Evolutionary conservation across 2,888 invertebrate genomes (phyloP).

Genomic region (Hydrotaea diabolus): DNA sequence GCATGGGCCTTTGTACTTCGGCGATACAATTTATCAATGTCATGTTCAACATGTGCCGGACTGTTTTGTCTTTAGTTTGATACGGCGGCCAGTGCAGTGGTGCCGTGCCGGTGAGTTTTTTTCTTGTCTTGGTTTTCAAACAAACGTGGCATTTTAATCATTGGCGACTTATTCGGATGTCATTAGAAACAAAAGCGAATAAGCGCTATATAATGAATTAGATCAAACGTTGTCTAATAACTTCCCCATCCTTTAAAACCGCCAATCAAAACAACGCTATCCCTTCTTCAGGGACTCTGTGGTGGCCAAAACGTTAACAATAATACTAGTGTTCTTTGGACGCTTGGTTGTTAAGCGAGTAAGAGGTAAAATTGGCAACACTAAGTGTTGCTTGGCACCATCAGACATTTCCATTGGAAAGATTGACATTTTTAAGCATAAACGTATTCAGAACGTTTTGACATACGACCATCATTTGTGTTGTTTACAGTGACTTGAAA

Average conservation of each 20-base stretch:
- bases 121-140: constrained; percentile 2
- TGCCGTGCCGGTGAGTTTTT: constrained; percentile 41
- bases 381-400: no score
- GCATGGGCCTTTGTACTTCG: constrained; percentile 60
- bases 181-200: constrained; percentile 42
- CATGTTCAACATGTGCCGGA: constrained; percentile 28
- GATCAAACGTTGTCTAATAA: background rate
- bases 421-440: no score
- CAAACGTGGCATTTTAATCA: constrained; percentile 51
- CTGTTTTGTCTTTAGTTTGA: background rate
- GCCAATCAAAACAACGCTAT: background rate
- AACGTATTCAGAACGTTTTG: no score
- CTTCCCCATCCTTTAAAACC: background rate
- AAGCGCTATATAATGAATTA: constrained; percentile 42
- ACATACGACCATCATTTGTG: no score
- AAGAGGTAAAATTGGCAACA: no score
- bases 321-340: no score
- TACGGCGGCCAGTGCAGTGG: background rate
- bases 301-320: no score
- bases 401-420: no score
- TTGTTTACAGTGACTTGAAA: no score
- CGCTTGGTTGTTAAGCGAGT: no score
- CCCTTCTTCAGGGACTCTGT: background rate
- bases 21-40: constrained; percentile 66
- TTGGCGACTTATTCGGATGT: constrained; percentile 47